Base-by-base conservation (phyloP, 2,113 vertebrate genomes). In the Psephotus haematonotus region DNA sequence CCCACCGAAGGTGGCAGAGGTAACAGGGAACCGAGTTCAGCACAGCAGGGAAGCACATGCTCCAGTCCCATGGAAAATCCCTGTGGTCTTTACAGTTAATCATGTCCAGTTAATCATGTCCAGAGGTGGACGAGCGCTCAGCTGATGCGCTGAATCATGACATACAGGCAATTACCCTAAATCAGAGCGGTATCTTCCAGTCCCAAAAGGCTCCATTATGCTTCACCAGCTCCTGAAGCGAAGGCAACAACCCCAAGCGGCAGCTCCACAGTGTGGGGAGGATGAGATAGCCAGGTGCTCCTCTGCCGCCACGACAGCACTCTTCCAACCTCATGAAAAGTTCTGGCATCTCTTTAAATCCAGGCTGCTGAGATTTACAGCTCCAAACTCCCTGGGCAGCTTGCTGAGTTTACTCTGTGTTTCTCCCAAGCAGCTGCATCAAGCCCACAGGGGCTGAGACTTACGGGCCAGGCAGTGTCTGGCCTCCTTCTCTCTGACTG, bases 101-200 rank as follows among this genome's bases (percentile, higher is more conserved):
- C 88, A 94, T 76, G 83, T 90, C 92, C 95, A 95, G 91, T 97
- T 97, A 96, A 97, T 95, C 96, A 87, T 17, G 70, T 95, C 95
- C 93, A 96, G 95, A 78, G 93, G 81, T 88, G 92, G 95, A 89
- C 27, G 4, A 94, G 75, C 5, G 41, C 88, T 95, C 90, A 75
- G 13, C 76, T 94, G 96, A 95, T 93, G 78, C 8, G 5, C 92
- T 94, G 95, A 96, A 92, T 96, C 93, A 96, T 91, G 91, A 84
- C 92, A 82, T 17, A 13, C 28, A 65, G 77, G 92, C 93, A 96
- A 95, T 96, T 96, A 93, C 49, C 91, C 90, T 96, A 97, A 91
- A 96, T 96, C 92, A 94, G 69, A 82, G 91, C 47, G 10, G 28
- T 84, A 86, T 89, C 93, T 71, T 84, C 52, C 47, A 28, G n/a